Conservation (phyloP, 2,888 invertebrate species). For the Eristalinus sepulchralis region DNA sequence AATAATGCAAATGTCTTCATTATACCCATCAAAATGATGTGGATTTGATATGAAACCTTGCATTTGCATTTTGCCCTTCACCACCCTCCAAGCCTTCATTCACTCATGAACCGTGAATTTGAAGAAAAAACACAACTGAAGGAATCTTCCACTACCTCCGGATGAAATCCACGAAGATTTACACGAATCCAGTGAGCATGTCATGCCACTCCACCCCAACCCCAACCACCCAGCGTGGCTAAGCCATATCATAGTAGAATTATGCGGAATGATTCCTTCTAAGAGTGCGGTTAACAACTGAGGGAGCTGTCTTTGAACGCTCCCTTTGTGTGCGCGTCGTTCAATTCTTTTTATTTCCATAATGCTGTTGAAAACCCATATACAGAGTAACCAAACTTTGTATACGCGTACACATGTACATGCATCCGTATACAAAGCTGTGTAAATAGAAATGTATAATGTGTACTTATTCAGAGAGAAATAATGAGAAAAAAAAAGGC, state of each 20-base stretch:
- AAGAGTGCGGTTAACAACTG: constrained; percentile 45
- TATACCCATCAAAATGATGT: constrained; percentile 37
- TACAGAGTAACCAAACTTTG: constrained; percentile 10
- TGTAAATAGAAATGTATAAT: constrained; percentile 67
- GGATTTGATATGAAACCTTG: constrained; percentile 39
- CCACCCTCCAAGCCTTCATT: neutral
- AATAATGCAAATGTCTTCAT: constrained; percentile 52
- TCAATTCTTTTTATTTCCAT: constrained; percentile 33
- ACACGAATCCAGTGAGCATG: constrained; percentile 48
- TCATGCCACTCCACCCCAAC: neutral
- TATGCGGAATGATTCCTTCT: constrained; percentile 65
- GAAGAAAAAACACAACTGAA: constrained; percentile 11
- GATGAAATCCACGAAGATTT: constrained; percentile 51
- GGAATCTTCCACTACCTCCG: constrained; percentile 16
- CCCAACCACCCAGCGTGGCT: neutral
- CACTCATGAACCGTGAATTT: neutral
- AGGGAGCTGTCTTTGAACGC: constrained; percentile 56
- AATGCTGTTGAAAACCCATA: constrained; percentile 47
- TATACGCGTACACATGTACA: constrained; percentile 15
- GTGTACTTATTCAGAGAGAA: constrained; percentile 64
- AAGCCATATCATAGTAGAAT: constrained; percentile 52
- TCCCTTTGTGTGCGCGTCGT: constrained; percentile 16
- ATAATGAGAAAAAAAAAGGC: constrained; percentile 40
- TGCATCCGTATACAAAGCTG: constrained; percentile 37
- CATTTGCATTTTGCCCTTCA: constrained; percentile 21